These are phyloP conservation scores for Chlorodrepanis virens DNA, from an alignment of 2,113 vertebrate species.

Conservation along the genomic window DNA sequence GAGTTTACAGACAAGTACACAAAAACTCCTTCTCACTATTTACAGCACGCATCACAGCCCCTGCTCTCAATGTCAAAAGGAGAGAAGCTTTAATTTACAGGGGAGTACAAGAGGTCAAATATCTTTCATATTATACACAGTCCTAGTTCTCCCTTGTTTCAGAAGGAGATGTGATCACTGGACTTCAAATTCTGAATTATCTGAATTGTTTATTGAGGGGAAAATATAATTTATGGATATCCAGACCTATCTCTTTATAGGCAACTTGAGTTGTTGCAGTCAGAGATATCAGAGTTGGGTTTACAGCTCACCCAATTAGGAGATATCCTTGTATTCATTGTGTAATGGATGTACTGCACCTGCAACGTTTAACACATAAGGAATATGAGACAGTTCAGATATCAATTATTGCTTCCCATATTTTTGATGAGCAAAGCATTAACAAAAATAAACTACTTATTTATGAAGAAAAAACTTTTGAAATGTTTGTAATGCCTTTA, in stretches of 20 bases:
- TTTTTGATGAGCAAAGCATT: background rate
- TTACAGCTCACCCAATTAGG: background rate
- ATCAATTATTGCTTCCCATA: background rate
- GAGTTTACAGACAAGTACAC: background rate
- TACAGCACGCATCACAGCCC: background rate
- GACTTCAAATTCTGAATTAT: background rate
- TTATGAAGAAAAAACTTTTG: background rate
- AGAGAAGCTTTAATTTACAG: background rate
- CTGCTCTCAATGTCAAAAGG: background rate
- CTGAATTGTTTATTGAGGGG: background rate
- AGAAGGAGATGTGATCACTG: background rate
- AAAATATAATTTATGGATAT: background rate
- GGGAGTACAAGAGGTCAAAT: background rate
- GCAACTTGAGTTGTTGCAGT: background rate
- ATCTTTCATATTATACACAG: background rate
- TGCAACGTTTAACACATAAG: background rate
- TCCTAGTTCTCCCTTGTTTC: background rate
- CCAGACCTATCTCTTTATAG: background rate
- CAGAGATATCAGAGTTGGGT: background rate
- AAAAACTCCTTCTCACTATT: background rate
- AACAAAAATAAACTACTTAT: background rate
- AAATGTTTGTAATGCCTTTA: background rate
- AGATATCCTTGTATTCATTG: background rate
- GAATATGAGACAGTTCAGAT: background rate
- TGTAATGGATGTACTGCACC: accelerated